These are phyloP conservation scores for Schizothorax lantsangensis DNA, from an alignment of 2,797 vertebrate species.

Conservation along the genomic window DNA sequence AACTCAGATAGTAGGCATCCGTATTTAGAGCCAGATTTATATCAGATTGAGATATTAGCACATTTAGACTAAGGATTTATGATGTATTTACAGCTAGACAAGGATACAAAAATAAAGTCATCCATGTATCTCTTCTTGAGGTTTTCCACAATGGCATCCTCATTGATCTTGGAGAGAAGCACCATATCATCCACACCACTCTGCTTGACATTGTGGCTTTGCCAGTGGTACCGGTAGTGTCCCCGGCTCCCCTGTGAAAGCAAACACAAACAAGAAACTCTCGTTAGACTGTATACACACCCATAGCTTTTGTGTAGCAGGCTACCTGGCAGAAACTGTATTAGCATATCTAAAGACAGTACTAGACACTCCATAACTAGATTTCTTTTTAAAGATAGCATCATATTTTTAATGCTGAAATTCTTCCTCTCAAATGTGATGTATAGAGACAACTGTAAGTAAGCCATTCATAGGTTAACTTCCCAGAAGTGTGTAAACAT, in stretches of 20 bases:
- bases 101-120: constrained; percentile 99
- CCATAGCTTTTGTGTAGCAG: constrained; percentile 36
- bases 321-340: constrained; percentile 14
- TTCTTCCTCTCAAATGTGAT: neutral
- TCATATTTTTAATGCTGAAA: neutral
- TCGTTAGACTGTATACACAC: constrained; percentile 57
- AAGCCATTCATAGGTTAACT: neutral
- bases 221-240: constrained; percentile 96
- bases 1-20: constrained; percentile 15
- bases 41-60: neutral
- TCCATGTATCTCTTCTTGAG: constrained; percentile 99
- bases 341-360: neutral
- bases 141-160: constrained; percentile 97
- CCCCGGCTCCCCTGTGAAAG: constrained; percentile 92
- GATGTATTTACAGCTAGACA: constrained; percentile 48
- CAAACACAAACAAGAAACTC: constrained; percentile 58
- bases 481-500: neutral
- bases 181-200: constrained; percentile 99
- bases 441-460: neutral
- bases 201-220: constrained; percentile 98
- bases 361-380: neutral
- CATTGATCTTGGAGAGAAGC: constrained; percentile 94
- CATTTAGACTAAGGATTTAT: neutral
- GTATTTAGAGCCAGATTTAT: neutral
- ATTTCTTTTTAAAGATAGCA: neutral